These are phyloP conservation scores for Gadus macrocephalus DNA, from an alignment of 2,113 vertebrate species.

Conservation along the genomic window DNA sequence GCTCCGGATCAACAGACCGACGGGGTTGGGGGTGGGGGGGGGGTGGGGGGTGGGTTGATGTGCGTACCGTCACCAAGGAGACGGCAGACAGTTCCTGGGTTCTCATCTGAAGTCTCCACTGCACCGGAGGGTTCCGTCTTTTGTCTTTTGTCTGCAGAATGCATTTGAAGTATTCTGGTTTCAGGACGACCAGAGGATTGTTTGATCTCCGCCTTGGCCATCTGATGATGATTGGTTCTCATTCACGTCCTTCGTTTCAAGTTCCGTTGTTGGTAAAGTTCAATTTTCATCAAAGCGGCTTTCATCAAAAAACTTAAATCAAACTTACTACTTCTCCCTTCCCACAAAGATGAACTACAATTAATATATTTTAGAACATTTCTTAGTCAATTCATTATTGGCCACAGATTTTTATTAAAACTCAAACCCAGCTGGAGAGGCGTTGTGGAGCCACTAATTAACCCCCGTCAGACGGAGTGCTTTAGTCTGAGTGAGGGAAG, in stretches of 20 bases:
- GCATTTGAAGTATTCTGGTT: too few relatives aligned
- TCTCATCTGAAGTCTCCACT: slow-evolving; percentile 1
- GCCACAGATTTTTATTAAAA: slow-evolving; percentile 7
- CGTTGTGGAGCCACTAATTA: slow-evolving; percentile 27
- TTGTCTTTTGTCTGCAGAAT: slow-evolving; percentile 7
- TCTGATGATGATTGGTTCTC: too few relatives aligned
- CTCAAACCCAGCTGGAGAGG: slow-evolving; percentile 10
- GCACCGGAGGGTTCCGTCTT: background rate
- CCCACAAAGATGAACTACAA: too few relatives aligned
- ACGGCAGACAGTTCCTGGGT: slow-evolving; percentile 18
- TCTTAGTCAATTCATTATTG: too few relatives aligned
- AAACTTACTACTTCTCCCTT: too few relatives aligned
- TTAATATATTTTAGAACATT: too few relatives aligned
- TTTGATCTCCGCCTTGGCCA: too few relatives aligned
- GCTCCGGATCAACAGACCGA: background rate
- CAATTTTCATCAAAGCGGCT: too few relatives aligned
- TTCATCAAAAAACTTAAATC: too few relatives aligned
- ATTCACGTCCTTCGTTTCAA: too few relatives aligned
- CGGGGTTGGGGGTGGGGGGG: background rate
- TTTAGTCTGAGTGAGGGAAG: slow-evolving; percentile 47
- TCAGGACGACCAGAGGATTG: too few relatives aligned
- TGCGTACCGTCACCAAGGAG: background rate
- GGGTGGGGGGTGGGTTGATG: background rate
- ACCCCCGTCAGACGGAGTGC: slow-evolving; percentile 36
- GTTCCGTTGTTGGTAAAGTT: too few relatives aligned